Evolutionary conservation across 1,140 invertebrate species (phyloP), one percentile per base, ranked within the genome.

Genomic region (Drosophila trapezifrons): DNA sequence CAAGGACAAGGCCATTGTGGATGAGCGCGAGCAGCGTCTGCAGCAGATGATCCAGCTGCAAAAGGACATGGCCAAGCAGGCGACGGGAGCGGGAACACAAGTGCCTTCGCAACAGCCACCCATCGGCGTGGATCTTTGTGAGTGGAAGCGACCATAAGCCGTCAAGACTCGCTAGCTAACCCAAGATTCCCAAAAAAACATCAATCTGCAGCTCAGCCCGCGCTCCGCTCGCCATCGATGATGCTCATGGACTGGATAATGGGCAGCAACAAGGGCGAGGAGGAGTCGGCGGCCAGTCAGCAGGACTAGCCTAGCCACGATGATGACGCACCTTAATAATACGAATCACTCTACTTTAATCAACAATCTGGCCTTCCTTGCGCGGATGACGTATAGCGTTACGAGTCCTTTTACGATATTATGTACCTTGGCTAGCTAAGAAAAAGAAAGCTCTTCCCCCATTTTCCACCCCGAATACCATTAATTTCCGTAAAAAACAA

Each of bases 221-320:
- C 94, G 18, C 47, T 70, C 9, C 95, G 96, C 91, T 96, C 95
- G 86, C 95, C 96, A 46, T 95, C 95, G 56, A 96, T 95, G 74
- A 95, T 96, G 56, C 93, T 96, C 18, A 92, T 96, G 76, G 96
- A 96, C 91, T 96, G 96, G 96, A 92, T 96, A 52, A 95, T 95
- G 94, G 96, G 96, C 62, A 95, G 94, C 54, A 90, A 76, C 12
- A 82, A 67, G 29, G 58, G 13, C 43, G 77, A 80, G 8, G 69
- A 77, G 3, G 82, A 79, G 25, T 2, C 35, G 5, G 37, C n/a
- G 9, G 49, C 37, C 5, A 32, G 20, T 38, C 51, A 59, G 27
- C 59, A 37, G 29, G 4, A 59, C 56, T 73, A 79, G 42, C 52
- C n/a, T 18, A 7, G 25, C n/a, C 22, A 22, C 22, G 22, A 22